Conservation (phyloP, 2,113 vertebrate genomes). For the Coracopsis vasa region DNA sequence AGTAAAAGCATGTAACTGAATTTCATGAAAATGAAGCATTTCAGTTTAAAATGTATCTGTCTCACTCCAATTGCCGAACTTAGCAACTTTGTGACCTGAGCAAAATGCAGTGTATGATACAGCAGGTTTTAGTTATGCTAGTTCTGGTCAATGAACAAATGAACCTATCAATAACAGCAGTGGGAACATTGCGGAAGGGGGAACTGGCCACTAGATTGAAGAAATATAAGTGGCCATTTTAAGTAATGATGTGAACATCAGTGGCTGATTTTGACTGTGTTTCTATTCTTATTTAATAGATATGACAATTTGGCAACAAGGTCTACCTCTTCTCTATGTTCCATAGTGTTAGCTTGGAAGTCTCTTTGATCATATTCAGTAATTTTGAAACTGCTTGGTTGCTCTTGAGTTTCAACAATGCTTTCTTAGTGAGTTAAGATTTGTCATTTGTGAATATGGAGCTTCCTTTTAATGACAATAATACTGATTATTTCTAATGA, state of each 20-base stretch:
- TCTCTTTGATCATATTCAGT: neutral
- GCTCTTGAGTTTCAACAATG: neutral
- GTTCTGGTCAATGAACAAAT: neutral
- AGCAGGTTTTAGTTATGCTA: neutral
- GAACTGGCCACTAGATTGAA: neutral
- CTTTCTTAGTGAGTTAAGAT: neutral
- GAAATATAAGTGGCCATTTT: neutral
- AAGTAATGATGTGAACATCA: neutral
- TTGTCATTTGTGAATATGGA: neutral
- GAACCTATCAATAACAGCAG: neutral
- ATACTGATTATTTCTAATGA: slow-evolving; percentile 3
- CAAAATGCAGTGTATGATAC: neutral
- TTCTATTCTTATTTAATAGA: neutral
- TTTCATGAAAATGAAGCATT: neutral
- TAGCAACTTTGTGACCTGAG: neutral
- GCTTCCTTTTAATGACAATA: neutral
- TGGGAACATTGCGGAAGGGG: neutral
- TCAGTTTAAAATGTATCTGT: neutral
- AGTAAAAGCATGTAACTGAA: neutral
- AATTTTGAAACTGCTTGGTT: neutral
- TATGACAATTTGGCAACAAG: neutral
- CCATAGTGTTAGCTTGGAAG: neutral
- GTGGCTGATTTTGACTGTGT: neutral
- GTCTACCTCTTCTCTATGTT: neutral
- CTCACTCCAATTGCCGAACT: neutral